Evolutionary conservation across 2,113 vertebrate genomes (phyloP), one percentile per base, ranked within the genome.

Genomic region (Neolamprologus brichardi): DNA sequence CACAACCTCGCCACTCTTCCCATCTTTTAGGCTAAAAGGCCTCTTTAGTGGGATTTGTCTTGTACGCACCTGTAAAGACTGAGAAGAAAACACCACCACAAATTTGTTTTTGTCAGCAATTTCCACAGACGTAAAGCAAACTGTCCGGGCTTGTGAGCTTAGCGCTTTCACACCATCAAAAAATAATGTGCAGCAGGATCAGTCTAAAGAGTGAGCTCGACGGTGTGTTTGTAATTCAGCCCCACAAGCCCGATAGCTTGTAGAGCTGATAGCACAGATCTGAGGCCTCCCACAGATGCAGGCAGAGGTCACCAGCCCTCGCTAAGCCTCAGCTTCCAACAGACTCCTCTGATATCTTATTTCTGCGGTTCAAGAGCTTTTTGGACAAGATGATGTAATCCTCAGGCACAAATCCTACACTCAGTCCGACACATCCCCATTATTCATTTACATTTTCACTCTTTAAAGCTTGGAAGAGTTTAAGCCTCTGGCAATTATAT

Each of bases 141-240:
- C 6, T 1, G 12, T 52, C 56, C 25, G 23, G 14, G 46, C 28
- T 11, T 81, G 51, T 91, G 32, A 46, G 67, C n/a, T 81, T 62
- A 44, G 88, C 91, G 58, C 64, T 78, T 77, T 79, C 44, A 14
- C 52, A 39, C 72, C 25, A 89, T 83, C 58, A 72, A 72, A 72
- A 28, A 46, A 28, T 28, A 49, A 75, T 7, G 23, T 11, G 41
- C 4, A 60, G 67, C 25, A 3, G 83, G 81, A 84, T 84, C 81
- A 89, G 62, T 83, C 79, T 49, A 64, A 49, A 80, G 79, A 54
- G 84, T 18, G 70, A 4, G 6, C 84, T 82, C 9, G 2, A 5
- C 7, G 2, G 80, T 28, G 28, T 82, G 91, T 94, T 94, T 95
- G 92, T 87, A 92, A 92, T 93, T 91, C 94, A 85, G 93, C 91